Conservation (phyloP, 2,113 vertebrate genomes). For the Toxostoma redivivum region DNA sequence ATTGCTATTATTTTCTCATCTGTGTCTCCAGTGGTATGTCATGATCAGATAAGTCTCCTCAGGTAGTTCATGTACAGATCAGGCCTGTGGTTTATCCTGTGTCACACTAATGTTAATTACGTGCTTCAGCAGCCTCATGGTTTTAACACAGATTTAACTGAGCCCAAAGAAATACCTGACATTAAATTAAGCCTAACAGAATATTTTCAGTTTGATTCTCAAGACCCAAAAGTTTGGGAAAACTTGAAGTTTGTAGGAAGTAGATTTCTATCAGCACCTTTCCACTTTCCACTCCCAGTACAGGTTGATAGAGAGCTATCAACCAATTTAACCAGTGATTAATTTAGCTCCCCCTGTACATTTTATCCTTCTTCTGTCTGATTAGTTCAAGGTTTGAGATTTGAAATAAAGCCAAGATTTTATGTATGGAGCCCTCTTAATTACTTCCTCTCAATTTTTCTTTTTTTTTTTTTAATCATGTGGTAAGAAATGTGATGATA, state of each 20-base stretch:
- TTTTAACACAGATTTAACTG: not conserved
- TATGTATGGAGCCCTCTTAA: conserved; percentile 46
- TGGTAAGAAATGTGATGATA: conserved; percentile 42
- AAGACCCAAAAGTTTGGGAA: not conserved
- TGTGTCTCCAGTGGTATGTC: not conserved
- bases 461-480: not conserved
- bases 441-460: conserved; percentile 44
- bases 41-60: not conserved
- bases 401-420: conserved; percentile 42
- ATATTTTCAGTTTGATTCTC: not conserved
- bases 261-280: not conserved
- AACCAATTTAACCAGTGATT: not conserved
- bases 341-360: not conserved
- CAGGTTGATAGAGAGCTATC: not conserved
- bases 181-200: not conserved
- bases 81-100: not conserved
- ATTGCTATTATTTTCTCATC: not conserved
- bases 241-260: not conserved
- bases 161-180: not conserved
- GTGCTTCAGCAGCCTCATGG: not conserved
- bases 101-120: not conserved
- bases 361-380: not conserved
- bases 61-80: not conserved
- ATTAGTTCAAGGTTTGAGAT: conserved; percentile 9
- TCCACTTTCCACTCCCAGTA: not conserved